Evolutionary conservation across 2,797 vertebrate genomes (phyloP), one percentile per base, ranked within the genome.

Genomic region (Saxicola maurus): DNA sequence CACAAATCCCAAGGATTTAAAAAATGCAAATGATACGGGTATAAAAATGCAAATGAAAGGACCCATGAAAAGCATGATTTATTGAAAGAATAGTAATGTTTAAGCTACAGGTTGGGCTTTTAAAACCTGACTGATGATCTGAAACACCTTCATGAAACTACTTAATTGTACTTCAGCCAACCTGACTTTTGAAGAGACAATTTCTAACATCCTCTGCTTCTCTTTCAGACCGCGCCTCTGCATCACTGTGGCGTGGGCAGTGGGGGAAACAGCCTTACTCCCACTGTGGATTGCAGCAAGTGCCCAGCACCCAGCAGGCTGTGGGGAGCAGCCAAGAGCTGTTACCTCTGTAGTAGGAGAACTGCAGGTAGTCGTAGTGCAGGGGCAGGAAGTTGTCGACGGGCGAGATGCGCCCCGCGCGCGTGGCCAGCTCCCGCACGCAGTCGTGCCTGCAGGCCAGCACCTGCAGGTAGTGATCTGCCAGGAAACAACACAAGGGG

Each of bases 351-450:
- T 98, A 99, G 96, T 99, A 99, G 81, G 99, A 98, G 64, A 99
- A 99, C 96, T 99, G 99, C 71, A 99, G 96, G 96, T 99, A 99
- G 96, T 99, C 99, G 0, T 99, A 99, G 91, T 99, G 99, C 75
- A 99, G 97, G 21, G 99, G 99, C 66, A 99, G 98, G 95, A 98
- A 99, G 95, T 99, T 99, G 90, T 99, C 98, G 9, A 99, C 98
- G 11, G 99, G 98, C 0, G 98, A 99, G 76, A 99, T 98, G 11
- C 99, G 98, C 8, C 99, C 99, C 0, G 99, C 99, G 4, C 98
- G 98, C 0, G 98, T 99, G 45, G 99, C 98, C 0, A 99, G 98
- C 48, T 99, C 98, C 92, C 99, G 95, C 48, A 99, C 98, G 8
- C 99, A 99, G 90, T 99, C 98, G 0, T 99, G 99, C 55, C 99